phyloP scores from a whole-genome alignment of 2,797 vertebrate species.

The Artibeus jamaicensis region DNA sequence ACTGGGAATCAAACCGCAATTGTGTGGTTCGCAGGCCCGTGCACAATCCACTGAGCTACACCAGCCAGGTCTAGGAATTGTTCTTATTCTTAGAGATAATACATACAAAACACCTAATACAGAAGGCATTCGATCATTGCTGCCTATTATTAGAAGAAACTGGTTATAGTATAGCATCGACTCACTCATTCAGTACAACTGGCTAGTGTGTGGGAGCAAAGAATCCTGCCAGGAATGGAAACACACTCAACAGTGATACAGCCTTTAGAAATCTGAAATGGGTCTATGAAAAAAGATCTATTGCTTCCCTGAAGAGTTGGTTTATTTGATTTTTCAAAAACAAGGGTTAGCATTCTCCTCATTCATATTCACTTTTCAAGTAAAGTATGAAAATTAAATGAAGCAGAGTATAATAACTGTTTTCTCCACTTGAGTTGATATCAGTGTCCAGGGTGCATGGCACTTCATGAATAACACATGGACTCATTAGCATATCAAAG shows the following conservation, averaged over 20 bases:
- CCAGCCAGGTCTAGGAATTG: too few species aligned
- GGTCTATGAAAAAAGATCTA: background rate
- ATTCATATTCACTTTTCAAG: conserved; percentile 54
- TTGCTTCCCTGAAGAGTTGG: conserved; percentile 21
- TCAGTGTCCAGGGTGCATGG: conserved; percentile 55
- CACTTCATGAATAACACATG: conserved; percentile 64
- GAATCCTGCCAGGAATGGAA: background rate
- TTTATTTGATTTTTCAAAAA: conserved; percentile 57
- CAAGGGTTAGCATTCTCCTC: conserved; percentile 57
- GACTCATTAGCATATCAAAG: conserved; percentile 73
- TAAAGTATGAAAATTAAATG: conserved; percentile 65
- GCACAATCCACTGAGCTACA: too few species aligned
- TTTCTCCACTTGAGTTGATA: conserved; percentile 64
- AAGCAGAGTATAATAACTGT: conserved; percentile 55
- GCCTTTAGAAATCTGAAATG: conserved; percentile 13
- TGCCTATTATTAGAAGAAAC: background rate
- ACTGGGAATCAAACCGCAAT: too few species aligned
- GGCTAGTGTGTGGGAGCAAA: background rate
- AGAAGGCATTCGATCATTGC: background rate
- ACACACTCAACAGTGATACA: background rate
- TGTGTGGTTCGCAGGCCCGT: too few species aligned
- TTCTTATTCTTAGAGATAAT: background rate
- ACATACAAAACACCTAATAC: background rate
- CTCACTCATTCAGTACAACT: background rate
- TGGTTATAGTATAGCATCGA: background rate